A percentile compares a stretch with the other conserved stretches of the same genome.
Evolutionary conservation across 2,888 invertebrate species (phyloP).

Genomic region (Amphimallon solstitiale): DNA sequence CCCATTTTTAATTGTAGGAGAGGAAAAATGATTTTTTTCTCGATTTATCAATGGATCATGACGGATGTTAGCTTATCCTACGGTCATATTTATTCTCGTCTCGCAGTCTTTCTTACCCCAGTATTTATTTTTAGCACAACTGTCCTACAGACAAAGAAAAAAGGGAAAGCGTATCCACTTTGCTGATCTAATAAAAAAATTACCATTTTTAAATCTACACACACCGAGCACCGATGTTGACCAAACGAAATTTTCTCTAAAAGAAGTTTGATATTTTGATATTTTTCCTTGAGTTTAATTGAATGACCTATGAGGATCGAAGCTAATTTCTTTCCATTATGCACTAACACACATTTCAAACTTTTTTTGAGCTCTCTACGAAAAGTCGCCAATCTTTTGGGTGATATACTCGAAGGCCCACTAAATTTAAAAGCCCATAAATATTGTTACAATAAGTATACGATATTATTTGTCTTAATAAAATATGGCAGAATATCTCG

Average conservation of each 20-base stretch:
- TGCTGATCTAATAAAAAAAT: slow-evolving; percentile 45
- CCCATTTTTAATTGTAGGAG: no score
- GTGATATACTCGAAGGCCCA: neutral
- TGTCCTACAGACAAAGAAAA: slow-evolving; percentile 50
- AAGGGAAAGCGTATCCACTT: slow-evolving; percentile 47
- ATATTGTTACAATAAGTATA: neutral
- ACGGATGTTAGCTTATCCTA: slow-evolving; percentile 8
- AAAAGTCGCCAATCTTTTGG: slow-evolving; percentile 6
- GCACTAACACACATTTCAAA: no score
- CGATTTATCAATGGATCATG: no score
- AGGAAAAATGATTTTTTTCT: no score
- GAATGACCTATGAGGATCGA: no score
- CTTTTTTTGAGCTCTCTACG: slow-evolving; percentile 24
- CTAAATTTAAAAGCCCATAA: neutral
- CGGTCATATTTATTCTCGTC: slow-evolving; percentile 5
- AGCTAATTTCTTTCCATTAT: no score
- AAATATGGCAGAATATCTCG: no score
- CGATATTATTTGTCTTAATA: no score
- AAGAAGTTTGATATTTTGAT: slow-evolving; percentile 40
- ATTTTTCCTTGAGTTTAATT: slow-evolving; percentile 39
- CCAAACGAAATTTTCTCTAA: slow-evolving; percentile 34
- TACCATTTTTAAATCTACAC: slow-evolving; percentile 43
- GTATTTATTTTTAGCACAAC: slow-evolving; percentile 44
- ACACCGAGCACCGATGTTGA: slow-evolving; percentile 41
- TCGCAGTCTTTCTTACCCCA: slow-evolving; percentile 42